A percentile compares a stretch with the other conserved stretches of the same genome.
Evolutionary conservation across 1,140 invertebrate genomes (phyloP).

Genomic region (Philotrypesis tridentata): DNA sequence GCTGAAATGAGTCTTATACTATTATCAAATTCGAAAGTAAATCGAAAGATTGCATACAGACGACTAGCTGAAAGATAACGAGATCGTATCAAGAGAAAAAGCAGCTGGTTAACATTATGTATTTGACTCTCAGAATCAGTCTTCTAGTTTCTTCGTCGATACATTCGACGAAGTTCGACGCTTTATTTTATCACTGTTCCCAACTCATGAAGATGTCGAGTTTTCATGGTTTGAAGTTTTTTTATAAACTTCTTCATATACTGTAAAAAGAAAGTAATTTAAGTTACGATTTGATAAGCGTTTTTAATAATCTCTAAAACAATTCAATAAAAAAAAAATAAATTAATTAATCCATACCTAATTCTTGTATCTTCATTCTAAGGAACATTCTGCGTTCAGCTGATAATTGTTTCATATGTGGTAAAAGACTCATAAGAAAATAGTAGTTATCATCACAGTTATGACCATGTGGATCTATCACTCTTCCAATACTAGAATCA

Average conservation of each 20-base stretch:
- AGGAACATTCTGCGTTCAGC: constrained; percentile 67
- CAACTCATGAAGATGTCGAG: constrained; percentile 48
- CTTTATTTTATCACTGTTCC: neutral
- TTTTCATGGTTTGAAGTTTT: constrained; percentile 54
- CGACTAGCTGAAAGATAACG: constrained; percentile 4
- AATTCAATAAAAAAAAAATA: neutral
- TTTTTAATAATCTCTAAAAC: too few species aligned
- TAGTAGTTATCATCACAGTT: constrained; percentile 70
- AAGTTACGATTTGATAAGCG: too few species aligned
- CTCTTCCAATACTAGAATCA: constrained; percentile 58
- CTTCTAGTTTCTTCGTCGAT: constrained; percentile 14
- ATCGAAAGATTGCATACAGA: constrained; percentile 32
- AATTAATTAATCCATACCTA: constrained; percentile 47
- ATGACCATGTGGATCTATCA: constrained; percentile 62
- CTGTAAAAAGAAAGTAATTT: constrained; percentile 32
- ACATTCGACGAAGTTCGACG: constrained; percentile 3
- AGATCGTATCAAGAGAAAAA: constrained; percentile 7
- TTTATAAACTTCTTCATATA: constrained; percentile 71
- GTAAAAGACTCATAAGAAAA: constrained; percentile 70
- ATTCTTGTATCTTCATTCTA: constrained; percentile 70
- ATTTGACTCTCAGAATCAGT: constrained; percentile 14
- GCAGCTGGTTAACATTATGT: constrained; percentile 19
- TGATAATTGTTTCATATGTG: constrained; percentile 66
- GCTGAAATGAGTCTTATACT: neutral
- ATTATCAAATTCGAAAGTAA: neutral